phyloP scores from a whole-genome alignment of 1,140 invertebrate genomes.

The Pseudomyrmex sp. region DNA sequence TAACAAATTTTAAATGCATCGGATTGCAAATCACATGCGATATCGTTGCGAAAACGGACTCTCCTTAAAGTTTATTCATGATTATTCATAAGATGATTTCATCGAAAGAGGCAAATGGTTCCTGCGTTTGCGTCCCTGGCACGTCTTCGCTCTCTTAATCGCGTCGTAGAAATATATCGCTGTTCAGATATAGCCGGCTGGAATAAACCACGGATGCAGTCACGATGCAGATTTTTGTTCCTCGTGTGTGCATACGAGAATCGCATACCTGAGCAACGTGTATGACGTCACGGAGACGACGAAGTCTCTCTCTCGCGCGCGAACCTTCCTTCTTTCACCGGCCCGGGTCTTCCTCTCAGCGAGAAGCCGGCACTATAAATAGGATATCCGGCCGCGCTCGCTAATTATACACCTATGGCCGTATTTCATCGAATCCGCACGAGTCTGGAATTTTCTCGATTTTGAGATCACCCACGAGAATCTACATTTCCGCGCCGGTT shows the following conservation, averaged over 20 bases:
- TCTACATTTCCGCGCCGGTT: conserved; percentile 12
- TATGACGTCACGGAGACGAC: conserved; percentile 54
- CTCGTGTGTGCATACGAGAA: conserved; percentile 22
- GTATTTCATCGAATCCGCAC: conserved; percentile 54
- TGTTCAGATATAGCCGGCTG: conserved; percentile 42
- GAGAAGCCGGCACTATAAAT: conserved; percentile 84
- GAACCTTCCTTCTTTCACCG: conserved; percentile 61
- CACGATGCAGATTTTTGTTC: conserved; percentile 47
- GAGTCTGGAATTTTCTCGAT: conserved; percentile 60
- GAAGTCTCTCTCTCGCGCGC: conserved; percentile 43
- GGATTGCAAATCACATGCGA: neutral
- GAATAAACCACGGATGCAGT: conserved; percentile 56
- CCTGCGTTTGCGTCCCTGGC: conserved; percentile 12
- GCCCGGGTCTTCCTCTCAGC: conserved; percentile 73
- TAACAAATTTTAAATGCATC: neutral
- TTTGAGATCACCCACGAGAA: conserved; percentile 5
- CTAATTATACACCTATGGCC: conserved; percentile 83
- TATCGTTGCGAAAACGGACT: neutral
- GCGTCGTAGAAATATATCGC: conserved; percentile 31
- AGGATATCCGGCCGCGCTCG: conserved; percentile 78
- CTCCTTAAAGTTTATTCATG: neutral
- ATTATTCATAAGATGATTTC: conserved; percentile 16
- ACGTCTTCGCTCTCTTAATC: conserved; percentile 24
- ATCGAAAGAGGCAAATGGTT: conserved; percentile 36
- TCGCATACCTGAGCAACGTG: conserved; percentile 67